A percentile compares a stretch with the other conserved stretches of the same genome.
Conservation (phyloP, 2,113 vertebrate species). For the Rhabdornis inornatus region DNA sequence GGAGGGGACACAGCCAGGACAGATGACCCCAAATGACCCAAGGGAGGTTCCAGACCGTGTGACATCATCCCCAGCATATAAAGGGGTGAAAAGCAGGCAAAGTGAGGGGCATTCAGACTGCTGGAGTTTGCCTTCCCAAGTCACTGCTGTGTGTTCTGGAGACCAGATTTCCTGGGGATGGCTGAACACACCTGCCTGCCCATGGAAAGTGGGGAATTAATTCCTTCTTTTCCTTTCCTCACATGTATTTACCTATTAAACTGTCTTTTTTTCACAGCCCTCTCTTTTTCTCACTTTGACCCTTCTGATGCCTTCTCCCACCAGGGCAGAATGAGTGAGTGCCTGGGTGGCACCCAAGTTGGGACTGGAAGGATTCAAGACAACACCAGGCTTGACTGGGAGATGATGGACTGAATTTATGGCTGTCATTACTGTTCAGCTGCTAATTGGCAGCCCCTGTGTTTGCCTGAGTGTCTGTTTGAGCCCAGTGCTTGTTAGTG, state of each 20-base stretch:
- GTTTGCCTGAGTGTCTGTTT: not conserved
- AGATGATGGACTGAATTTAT: not conserved
- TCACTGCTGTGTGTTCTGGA: rapidly evolving
- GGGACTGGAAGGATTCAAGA: not conserved
- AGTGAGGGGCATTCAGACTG: rapidly evolving
- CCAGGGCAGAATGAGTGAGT: not conserved
- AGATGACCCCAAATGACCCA: not conserved
- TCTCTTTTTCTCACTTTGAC: not conserved
- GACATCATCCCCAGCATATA: not conserved
- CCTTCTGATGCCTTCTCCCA: not conserved
- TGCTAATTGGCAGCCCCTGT: not conserved
- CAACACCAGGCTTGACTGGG: not conserved
- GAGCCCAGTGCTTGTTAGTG: not conserved
- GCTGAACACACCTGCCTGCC: not conserved
- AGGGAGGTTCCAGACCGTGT: not conserved
- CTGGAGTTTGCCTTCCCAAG: not conserved
- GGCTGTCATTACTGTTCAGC: not conserved
- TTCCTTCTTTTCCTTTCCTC: not conserved
- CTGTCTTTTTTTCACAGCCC: not conserved
- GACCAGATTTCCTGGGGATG: not conserved
- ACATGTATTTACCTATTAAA: not conserved
- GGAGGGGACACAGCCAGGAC: not conserved
- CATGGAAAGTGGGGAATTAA: rapidly evolving
- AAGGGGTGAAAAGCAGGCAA: not conserved
- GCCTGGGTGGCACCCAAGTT: not conserved